Evolutionary conservation across 2,888 invertebrate genomes (phyloP), one percentile per base, ranked within the genome.

Genomic region (Dromius quadrimaculatus): DNA sequence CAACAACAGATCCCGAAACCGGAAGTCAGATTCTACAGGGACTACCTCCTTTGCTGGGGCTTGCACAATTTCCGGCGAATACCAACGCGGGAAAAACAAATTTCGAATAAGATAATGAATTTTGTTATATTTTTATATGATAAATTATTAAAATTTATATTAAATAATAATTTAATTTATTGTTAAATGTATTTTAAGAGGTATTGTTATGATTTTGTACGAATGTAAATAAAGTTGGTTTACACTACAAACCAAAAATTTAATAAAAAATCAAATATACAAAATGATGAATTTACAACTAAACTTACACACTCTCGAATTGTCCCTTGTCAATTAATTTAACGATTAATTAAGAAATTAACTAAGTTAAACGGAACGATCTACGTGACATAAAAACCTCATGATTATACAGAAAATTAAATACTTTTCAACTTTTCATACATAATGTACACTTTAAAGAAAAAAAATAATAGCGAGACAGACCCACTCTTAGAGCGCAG

Each of bases 1-100:
- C 79, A 63, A 80, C 80, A 0, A 74, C 72, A 8, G 75, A 79
- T 73, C 75, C 74, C 22, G 73, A 78, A 17, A 76, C 76, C 50
- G 77, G 77, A 20, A 73, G 74, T 5, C 68, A 76, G 17, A 74
- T 81, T 59, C 72, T 81, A 57, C 74, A 76, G 15, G 75, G 74
- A 71, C 71, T 78, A 50, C 73, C 76, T 1, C 72, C 76, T 22
- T 54, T 78, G 28, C 72, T 79, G 23, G 77, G 78, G 19, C 70
- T 78, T 28, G 13, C 34, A 3, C 71, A 22, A 38, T 57, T 32
- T 13, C 9, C 36, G 9, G 15, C n/a, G 1, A 47, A 13, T 23
- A 59, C 8, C 2, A n/a, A 34, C 22, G 59, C 41, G 41, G 41
- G 38, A 38, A 43, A 41, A 41, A 19, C 61, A 23, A 38, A 61